A percentile compares a stretch with the other conserved stretches of the same genome.
phyloP scores from a whole-genome alignment of 2,113 vertebrate genomes.

The Strigops habroptila region DNA sequence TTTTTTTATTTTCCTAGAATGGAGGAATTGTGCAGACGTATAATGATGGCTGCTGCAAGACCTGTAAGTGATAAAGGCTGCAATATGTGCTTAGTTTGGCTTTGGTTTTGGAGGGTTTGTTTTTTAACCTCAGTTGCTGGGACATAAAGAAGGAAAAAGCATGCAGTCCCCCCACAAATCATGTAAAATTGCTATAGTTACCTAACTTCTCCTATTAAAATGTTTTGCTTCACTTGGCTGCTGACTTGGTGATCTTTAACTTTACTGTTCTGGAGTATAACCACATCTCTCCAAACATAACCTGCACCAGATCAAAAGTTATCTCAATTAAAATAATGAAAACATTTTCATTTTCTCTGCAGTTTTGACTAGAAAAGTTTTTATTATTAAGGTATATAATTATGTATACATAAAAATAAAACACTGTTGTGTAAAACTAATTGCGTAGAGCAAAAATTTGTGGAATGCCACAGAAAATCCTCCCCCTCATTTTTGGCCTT shows the following conservation, averaged over 20 bases:
- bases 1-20: slow-evolving; percentile 78
- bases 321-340: background rate
- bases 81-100: slow-evolving; percentile 70
- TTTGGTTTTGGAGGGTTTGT: slow-evolving; percentile 66
- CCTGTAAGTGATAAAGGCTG: slow-evolving; percentile 87
- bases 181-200: slow-evolving; percentile 19
- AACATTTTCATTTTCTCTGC: background rate
- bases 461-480: background rate
- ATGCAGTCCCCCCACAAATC: slow-evolving; percentile 60
- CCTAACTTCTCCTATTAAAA: slow-evolving; percentile 46
- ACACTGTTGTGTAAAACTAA: background rate
- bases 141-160: slow-evolving; percentile 58
- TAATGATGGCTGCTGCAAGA: slow-evolving; percentile 96
- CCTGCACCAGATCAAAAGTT: background rate
- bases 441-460: background rate
- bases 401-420: background rate
- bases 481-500: background rate
- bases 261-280: slow-evolving; percentile 70
- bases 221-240: slow-evolving; percentile 73
- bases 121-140: slow-evolving; percentile 59
- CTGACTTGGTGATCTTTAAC: slow-evolving; percentile 62
- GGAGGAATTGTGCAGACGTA: slow-evolving; percentile 90
- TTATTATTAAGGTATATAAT: background rate
- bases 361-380: background rate
- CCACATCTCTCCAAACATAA: slow-evolving; percentile 47